Evolutionary conservation across 1,140 invertebrate genomes (phyloP), one percentile per base, ranked within the genome.

Genomic region (Hydropsyche tenuis): DNA sequence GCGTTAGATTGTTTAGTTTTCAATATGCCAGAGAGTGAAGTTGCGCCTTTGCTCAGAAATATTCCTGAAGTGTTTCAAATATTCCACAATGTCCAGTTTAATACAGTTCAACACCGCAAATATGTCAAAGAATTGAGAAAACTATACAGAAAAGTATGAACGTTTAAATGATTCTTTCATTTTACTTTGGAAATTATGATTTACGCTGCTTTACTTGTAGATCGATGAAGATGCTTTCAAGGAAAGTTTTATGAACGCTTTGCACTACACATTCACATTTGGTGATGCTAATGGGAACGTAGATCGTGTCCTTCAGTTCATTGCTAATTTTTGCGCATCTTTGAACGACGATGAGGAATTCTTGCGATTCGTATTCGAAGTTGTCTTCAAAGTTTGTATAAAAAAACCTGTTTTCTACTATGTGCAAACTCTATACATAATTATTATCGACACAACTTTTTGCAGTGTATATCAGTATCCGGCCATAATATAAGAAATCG

Each of bases 401-500:
- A 71, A 25, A 72, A 6, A 1, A 66, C 45, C 45, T 69, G 60
- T 65, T 22, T 69, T 70, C 5, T 60, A 27, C 6, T 42, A 16
- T 51, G 14, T 42, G 22, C 18, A 42, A 12, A 22, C 18, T 11
- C 37, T 23, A 48, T 63, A 56, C 9, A 51, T 37, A 37, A 51
- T 69, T 69, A n/a, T n/a, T 37, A 37, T 37, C 30, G 9, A 37
- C 30, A 9, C 9, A 37, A 53, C 12, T 20, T 77, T 60, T 80
- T 82, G 27, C 72, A 86, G 85, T 85, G 83, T 77, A 89, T 92
- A 77, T 83, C 86, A 79, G 89, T 89, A 0, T 86, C 84, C 43
- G 87, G 88, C 42, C 81, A 87, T 60, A 87, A 86, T 48, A 87
- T 94, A 0, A 84, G 93, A 23, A 92, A 89, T 81, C 85, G 93